A percentile compares a stretch with the other conserved stretches of the same genome.
phyloP scores from a whole-genome alignment of 1,140 invertebrate genomes.

The Zaprionus gabonicus region DNA sequence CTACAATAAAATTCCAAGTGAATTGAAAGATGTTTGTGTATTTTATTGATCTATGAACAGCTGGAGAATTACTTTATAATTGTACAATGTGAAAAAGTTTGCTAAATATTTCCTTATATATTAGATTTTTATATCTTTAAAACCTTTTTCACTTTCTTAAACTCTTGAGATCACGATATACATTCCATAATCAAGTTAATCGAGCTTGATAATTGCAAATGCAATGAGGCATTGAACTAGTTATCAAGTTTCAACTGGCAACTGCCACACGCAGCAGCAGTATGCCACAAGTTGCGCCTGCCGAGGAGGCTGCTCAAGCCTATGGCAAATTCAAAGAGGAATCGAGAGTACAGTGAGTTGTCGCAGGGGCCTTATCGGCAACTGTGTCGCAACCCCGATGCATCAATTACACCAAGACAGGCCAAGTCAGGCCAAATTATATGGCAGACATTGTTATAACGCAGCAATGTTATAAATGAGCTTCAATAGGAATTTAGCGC shows the following conservation, averaged over 20 bases:
- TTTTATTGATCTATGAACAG: neutral
- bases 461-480: slow-evolving; percentile 71
- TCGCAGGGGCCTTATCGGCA: slow-evolving; percentile 62
- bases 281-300: neutral
- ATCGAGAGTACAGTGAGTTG: slow-evolving; percentile 9
- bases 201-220: neutral
- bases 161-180: too few relatives aligned
- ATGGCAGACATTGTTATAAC: slow-evolving; percentile 36
- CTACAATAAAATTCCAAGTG: too few relatives aligned
- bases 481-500: slow-evolving; percentile 72
- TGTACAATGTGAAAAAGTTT: too few relatives aligned
- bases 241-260: slow-evolving; percentile 62
- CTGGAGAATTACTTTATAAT: too few relatives aligned
- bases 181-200: neutral
- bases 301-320: slow-evolving; percentile 22
- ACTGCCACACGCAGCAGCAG: neutral
- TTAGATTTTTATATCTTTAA: neutral
- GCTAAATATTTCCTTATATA: too few relatives aligned
- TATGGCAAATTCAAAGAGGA: slow-evolving; percentile 44
- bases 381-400: slow-evolving; percentile 76
- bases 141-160: neutral
- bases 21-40: neutral
- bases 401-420: slow-evolving; percentile 66
- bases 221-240: slow-evolving; percentile 33
- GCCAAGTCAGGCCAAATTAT: slow-evolving; percentile 62